Evolutionary conservation across 2,113 vertebrate species (phyloP), one percentile per base, ranked within the genome.

Genomic region (Laticauda colubrina): DNA sequence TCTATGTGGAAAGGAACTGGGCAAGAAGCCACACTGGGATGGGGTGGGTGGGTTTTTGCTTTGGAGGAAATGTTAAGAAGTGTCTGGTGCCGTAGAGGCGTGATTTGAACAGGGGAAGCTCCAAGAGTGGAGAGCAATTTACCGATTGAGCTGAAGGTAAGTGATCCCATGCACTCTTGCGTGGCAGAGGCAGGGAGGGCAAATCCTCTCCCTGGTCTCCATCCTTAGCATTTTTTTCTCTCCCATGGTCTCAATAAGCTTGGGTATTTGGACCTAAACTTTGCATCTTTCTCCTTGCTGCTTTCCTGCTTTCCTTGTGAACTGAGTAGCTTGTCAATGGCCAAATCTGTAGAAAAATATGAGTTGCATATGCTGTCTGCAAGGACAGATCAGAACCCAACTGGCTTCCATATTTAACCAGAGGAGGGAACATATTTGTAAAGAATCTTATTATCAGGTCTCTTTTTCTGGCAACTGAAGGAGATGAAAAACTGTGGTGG

Each of bases 21-120:
- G 95, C 95, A 95, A 87, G 55, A 69, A 91, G 95, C 94, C 94
- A 95, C 55, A 85, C 85, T 90, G 91, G 94, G 93, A 69, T 86
- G 89, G 91, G 94, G 90, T 81, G 92, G 88, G 81, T 75, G 87
- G 91, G 94, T 92, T 96, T 88, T 85, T 89, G 55, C 88, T 95
- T 91, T 86, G 94, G 93, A 92, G 93, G 90, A 93, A 95, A 90
- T 14, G 45, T 93, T 93, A 92, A 94, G 93, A 93, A 92, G 93
- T 89, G 94, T 94, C 95, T 94, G 93, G 93, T 91, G 92, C 88
- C 91, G 91, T 90, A n/a, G 51, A 93, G 85, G 51, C 54, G 64
- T 85, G 86, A 89, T 93, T 94, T 94, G 94, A 94, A 89, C 54
- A 59, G 85, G 57, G 89, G 57, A 92, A 57, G 85, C 88, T 88